Conservation (phyloP, 2,888 invertebrate species). For the Philereme vetulata region DNA sequence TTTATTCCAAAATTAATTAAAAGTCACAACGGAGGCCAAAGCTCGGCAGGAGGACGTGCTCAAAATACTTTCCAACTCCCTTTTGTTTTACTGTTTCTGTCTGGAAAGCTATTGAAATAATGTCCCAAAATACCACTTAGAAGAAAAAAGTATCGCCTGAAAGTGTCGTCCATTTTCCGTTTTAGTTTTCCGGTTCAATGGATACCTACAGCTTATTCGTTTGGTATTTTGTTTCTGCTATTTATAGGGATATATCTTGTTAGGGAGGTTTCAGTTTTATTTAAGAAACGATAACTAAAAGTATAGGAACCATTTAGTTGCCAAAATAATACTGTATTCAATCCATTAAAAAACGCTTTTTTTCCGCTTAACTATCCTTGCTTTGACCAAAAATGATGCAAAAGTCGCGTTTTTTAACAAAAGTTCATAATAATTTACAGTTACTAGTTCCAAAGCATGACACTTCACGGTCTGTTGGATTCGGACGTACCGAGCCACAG, state of each 20-base stretch:
- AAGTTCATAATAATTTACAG: constrained; percentile 48
- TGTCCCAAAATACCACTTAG: constrained; percentile 37
- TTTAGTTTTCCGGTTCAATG: constrained; percentile 26
- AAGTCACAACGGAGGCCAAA: constrained; percentile 57
- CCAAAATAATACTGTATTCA: too few relatives aligned
- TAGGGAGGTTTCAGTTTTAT: background rate
- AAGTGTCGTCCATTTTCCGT: constrained; percentile 27
- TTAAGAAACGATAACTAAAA: background rate
- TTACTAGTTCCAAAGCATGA: constrained; percentile 54
- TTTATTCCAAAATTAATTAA: constrained; percentile 76
- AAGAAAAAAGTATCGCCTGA: constrained; percentile 27
- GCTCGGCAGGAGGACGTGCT: constrained; percentile 62
- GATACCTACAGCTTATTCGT: constrained; percentile 12
- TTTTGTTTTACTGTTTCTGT: constrained; percentile 65
- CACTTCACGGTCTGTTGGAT: constrained; percentile 44
- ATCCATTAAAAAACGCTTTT: too few relatives aligned
- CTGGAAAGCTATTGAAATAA: constrained; percentile 46
- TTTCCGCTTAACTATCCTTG: too few relatives aligned
- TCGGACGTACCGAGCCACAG: constrained; percentile 20
- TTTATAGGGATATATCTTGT: constrained; percentile 6
- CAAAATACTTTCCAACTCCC: constrained; percentile 68
- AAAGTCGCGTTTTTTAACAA: constrained; percentile 29
- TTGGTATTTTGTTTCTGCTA: constrained; percentile 11
- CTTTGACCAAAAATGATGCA: background rate
- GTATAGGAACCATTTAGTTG: too few relatives aligned